Percentiles rank a stretch among this genome's conserved stretches.
phyloP scores from a whole-genome alignment of 2,888 invertebrate genomes.

The Mythimna ferrago region DNA sequence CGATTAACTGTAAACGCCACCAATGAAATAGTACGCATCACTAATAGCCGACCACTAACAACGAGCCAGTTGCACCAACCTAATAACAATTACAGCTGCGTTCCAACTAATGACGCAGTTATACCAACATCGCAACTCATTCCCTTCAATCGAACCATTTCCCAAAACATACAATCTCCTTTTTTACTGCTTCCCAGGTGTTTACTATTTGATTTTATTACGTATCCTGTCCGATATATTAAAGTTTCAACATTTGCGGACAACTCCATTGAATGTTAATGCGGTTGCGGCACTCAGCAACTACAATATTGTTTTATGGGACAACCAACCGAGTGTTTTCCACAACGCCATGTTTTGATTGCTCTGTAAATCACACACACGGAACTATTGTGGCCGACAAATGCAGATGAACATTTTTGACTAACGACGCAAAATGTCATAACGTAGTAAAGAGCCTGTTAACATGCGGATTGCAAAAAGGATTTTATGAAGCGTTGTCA shows the following conservation, averaged over 20 bases:
- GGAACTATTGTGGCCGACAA: constrained; percentile 52
- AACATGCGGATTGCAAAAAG: constrained; percentile 38
- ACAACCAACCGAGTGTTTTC: constrained; percentile 48
- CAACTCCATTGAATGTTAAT: constrained; percentile 64
- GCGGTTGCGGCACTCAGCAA: constrained; percentile 36
- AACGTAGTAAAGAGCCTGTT: constrained; percentile 45
- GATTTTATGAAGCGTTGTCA: constrained; percentile 19
- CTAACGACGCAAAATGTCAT: constrained; percentile 47
- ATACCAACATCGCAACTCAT: constrained; percentile 16
- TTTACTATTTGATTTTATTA: constrained; percentile 58
- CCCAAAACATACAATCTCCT: constrained; percentile 42
- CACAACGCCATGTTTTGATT: constrained; percentile 54
- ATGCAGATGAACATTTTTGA: constrained; percentile 58
- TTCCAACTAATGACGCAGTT: constrained; percentile 41
- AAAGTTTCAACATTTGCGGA: constrained; percentile 58
- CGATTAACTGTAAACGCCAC: constrained; percentile 46
- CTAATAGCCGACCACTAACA: constrained; percentile 39
- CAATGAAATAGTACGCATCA: constrained; percentile 40
- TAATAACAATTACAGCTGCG: constrained; percentile 38
- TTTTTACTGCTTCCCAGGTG: constrained; percentile 46
- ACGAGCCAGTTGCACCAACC: constrained; percentile 24
- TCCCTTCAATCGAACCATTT: constrained; percentile 36
- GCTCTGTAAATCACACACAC: constrained; percentile 56
- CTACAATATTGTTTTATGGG: constrained; percentile 57
- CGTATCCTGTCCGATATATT: constrained; percentile 44